These are phyloP conservation scores for Myotis daubentonii DNA, from an alignment of 2,797 vertebrate genomes.

Conservation along the genomic window DNA sequence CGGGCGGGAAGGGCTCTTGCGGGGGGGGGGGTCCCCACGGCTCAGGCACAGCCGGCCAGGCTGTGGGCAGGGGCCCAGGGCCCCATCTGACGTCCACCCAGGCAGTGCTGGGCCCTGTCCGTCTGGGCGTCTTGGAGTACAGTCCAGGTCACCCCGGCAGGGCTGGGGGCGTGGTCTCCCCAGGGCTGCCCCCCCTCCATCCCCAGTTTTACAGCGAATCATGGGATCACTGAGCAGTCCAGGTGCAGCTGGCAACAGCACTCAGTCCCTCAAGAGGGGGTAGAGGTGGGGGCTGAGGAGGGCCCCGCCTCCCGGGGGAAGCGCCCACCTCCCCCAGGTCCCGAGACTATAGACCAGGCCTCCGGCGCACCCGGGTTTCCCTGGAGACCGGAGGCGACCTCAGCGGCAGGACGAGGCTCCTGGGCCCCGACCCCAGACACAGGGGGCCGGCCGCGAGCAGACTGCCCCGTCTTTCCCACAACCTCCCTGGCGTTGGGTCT, in stretches of 20 bases:
- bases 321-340: rapidly evolving
- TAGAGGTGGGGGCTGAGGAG: background rate
- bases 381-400: background rate
- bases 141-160: rapidly evolving
- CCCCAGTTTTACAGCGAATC: background rate
- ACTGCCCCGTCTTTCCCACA: background rate
- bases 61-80: background rate
- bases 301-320: background rate
- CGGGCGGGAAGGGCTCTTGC: background rate
- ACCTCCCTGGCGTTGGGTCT: constrained; percentile 32
- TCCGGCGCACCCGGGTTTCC: background rate
- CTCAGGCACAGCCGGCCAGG: background rate
- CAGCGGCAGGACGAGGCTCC: background rate
- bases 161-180: background rate
- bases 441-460: rapidly evolving
- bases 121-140: background rate
- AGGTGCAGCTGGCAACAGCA: rapidly evolving
- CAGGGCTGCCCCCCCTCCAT: background rate
- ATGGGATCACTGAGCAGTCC: background rate
- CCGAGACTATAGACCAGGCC: background rate
- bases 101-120: background rate
- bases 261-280: no score
- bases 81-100: background rate
- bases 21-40: background rate
- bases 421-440: background rate